A percentile compares a stretch with the other conserved stretches of the same genome.
phyloP scores from a whole-genome alignment of 2,888 invertebrate species.

The Ganaspis brasiliensis region DNA sequence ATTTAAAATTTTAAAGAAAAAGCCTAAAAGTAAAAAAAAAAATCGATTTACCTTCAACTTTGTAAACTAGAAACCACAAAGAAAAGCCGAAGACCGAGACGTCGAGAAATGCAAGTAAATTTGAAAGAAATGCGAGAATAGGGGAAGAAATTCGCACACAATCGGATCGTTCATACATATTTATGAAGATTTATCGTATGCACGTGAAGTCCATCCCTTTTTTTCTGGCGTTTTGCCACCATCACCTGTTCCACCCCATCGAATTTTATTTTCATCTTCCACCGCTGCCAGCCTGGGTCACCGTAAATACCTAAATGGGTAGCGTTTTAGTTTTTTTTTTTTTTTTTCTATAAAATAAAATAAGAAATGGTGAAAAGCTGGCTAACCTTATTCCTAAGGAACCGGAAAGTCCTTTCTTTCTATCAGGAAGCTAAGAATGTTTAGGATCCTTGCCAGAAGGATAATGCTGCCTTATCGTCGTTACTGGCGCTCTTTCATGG shows the following conservation, averaged over 20 bases:
- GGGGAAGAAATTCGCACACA: slow-evolving; percentile 60
- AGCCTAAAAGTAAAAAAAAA: slow-evolving; percentile 30
- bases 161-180: slow-evolving; percentile 71
- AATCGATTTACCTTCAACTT: slow-evolving; percentile 5
- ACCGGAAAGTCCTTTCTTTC: slow-evolving; percentile 5
- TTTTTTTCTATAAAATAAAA: no score
- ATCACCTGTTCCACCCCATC: slow-evolving; percentile 72
- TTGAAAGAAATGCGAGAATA: slow-evolving; percentile 41
- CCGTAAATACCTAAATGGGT: slow-evolving; percentile 67
- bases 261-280: slow-evolving; percentile 71
- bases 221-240: slow-evolving; percentile 73
- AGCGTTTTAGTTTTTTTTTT: slow-evolving; percentile 49
- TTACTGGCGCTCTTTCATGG: not conserved
- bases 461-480: slow-evolving; percentile 8
- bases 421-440: slow-evolving; percentile 28
- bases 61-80: slow-evolving; percentile 12
- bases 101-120: slow-evolving; percentile 13
- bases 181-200: slow-evolving; percentile 73
- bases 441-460: slow-evolving; percentile 14
- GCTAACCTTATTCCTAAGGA: slow-evolving; percentile 3
- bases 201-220: slow-evolving; percentile 66
- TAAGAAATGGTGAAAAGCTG: slow-evolving; percentile 2
- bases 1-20: no score
- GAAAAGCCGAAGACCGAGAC: not conserved
- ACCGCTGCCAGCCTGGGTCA: slow-evolving; percentile 54